Conservation (phyloP, 2,113 vertebrate species). For the Anguilla japonica region DNA sequence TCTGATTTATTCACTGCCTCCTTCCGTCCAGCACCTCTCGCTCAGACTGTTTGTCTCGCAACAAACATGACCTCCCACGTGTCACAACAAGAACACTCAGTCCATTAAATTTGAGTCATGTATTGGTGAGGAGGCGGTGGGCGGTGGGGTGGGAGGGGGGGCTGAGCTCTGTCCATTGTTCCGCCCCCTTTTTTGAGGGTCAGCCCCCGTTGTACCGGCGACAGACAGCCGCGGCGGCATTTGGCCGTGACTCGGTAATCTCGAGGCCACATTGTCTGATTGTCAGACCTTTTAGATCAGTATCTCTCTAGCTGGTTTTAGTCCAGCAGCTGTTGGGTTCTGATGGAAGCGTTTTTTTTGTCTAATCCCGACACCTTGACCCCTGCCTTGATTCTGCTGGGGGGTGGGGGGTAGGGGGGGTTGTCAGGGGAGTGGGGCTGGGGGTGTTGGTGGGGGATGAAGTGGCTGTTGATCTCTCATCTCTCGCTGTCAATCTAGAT, state of each 20-base stretch:
- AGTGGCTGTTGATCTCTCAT: neutral
- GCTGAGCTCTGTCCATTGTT: neutral
- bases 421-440: no score
- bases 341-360: conserved; percentile 43
- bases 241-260: conserved; percentile 51
- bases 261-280: conserved; percentile 39
- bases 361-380: conserved; percentile 60
- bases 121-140: neutral
- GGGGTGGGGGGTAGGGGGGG: no score
- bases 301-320: conserved; percentile 63
- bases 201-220: neutral
- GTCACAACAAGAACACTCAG: neutral
- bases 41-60: neutral
- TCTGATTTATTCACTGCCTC: neutral
- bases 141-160: neutral
- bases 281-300: conserved; percentile 57
- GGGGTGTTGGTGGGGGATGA: conserved; percentile 43
- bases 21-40: neutral
- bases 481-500: conserved; percentile 32
- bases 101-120: neutral
- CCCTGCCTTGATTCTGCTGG: conserved; percentile 1
- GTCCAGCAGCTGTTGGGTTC: conserved; percentile 65
- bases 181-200: neutral
- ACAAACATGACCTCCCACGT: neutral
- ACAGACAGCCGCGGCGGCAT: conserved; percentile 18